Percentiles rank a stretch among this genome's conserved stretches.
Evolutionary conservation across 2,797 vertebrate species (phyloP).

Genomic region (Oceanodroma leucorhoa): DNA sequence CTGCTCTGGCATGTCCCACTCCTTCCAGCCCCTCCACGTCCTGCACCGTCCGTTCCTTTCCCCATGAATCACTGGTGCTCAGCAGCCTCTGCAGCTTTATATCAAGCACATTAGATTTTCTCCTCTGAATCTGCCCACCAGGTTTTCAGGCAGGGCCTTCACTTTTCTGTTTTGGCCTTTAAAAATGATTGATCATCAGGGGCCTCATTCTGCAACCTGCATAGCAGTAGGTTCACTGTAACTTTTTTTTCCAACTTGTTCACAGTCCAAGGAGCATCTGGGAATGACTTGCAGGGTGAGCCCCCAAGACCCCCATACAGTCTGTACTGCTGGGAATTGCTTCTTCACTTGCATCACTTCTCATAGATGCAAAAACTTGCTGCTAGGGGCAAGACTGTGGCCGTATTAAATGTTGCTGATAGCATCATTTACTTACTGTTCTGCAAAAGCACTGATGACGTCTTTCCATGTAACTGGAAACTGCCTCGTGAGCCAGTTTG

Average conservation of each 20-base stretch:
- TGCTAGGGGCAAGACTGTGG: background rate
- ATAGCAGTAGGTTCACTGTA: background rate
- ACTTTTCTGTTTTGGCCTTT: background rate
- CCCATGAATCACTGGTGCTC: background rate
- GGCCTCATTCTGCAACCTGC: background rate
- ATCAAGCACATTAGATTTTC: background rate
- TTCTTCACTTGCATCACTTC: background rate
- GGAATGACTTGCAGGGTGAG: background rate
- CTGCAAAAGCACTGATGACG: background rate
- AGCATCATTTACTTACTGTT: background rate
- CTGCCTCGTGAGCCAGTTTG: background rate
- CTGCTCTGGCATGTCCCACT: background rate
- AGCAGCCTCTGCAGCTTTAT: background rate
- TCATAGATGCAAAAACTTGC: background rate
- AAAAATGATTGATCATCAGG: background rate
- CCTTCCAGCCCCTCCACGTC: background rate
- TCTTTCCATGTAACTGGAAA: constrained; percentile 2
- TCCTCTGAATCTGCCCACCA: background rate
- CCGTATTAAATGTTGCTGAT: background rate
- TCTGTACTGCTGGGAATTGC: background rate
- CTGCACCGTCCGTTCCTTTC: background rate
- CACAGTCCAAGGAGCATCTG: background rate
- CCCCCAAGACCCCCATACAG: background rate
- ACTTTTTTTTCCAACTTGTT: background rate
- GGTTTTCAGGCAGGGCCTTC: background rate